Conservation (phyloP, 2,888 invertebrate species). For the Lymantria monacha region DNA sequence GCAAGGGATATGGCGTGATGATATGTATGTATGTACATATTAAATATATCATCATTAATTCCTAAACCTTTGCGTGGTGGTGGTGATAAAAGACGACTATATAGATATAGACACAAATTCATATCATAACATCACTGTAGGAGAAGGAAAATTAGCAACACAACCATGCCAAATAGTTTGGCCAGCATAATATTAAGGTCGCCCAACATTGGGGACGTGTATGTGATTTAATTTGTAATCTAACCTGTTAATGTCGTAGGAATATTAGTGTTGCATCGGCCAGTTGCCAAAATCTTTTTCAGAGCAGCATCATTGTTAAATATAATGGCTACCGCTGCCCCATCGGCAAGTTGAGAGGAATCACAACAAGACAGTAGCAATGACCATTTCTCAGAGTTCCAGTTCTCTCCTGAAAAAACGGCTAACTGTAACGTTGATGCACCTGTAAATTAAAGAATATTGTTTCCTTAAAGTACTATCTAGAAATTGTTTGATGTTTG, state of each 20-base stretch:
- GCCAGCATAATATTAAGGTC: too few relatives aligned
- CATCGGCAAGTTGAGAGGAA: constrained; percentile 74
- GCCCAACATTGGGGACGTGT: too few relatives aligned
- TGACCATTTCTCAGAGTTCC: constrained; percentile 62
- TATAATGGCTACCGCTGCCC: constrained; percentile 72
- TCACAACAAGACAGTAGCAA: constrained; percentile 68
- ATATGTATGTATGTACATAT: too few relatives aligned
- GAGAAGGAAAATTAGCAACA: too few relatives aligned
- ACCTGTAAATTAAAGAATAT: constrained; percentile 40
- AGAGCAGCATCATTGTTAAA: constrained; percentile 65
- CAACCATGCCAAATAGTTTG: too few relatives aligned
- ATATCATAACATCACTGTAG: too few relatives aligned
- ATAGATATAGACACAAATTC: too few relatives aligned
- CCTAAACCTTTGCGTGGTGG: too few relatives aligned
- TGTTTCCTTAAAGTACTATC: not conserved
- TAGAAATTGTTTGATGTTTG: too few relatives aligned
- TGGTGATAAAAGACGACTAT: too few relatives aligned
- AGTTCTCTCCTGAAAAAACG: constrained; percentile 64
- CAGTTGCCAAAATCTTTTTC: constrained; percentile 62
- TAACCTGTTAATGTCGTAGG: constrained; percentile 72
- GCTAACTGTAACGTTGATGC: constrained; percentile 74
- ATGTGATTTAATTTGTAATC: not conserved
- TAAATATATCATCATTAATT: too few relatives aligned
- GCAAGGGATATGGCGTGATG: too few relatives aligned
- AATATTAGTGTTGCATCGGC: constrained; percentile 69